Evolutionary conservation across 2,113 vertebrate genomes (phyloP).

Genomic region (Dicrurus megarhynchus): DNA sequence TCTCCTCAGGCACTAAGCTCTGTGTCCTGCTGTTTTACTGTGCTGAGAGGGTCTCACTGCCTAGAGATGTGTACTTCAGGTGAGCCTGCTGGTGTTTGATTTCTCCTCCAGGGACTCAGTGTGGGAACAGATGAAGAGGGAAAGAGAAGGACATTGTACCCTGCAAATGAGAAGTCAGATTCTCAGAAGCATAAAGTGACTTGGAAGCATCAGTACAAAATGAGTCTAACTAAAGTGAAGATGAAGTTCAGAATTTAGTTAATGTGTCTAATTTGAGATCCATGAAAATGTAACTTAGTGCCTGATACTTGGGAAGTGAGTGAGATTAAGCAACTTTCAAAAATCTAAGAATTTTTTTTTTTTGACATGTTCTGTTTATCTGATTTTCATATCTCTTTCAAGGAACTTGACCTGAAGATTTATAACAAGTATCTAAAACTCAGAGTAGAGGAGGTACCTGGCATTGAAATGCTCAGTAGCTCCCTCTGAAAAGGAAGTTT

Average conservation of each 20-base stretch:
- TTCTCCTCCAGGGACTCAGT: background rate
- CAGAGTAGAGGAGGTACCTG: background rate
- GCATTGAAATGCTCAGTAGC: background rate
- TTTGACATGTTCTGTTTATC: background rate
- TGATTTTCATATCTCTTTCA: background rate
- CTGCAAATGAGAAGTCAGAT: background rate
- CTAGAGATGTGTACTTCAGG: background rate
- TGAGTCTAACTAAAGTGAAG: background rate
- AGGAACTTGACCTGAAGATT: background rate
- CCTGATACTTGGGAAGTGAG: background rate
- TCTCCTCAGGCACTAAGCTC: background rate
- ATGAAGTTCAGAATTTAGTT: background rate
- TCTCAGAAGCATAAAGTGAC: background rate
- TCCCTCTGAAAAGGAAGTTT: background rate
- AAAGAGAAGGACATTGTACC: background rate
- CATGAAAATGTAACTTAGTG: background rate
- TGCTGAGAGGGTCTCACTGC: background rate
- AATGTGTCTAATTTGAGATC: background rate
- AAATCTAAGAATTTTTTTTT: background rate
- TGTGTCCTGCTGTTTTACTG: background rate
- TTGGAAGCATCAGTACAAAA: background rate
- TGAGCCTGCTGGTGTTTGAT: background rate
- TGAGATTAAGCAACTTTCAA: background rate
- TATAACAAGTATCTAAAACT: background rate
- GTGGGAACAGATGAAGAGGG: background rate